phyloP scores from a whole-genome alignment of 2,113 vertebrate species.

The Semnornis frantzii region DNA sequence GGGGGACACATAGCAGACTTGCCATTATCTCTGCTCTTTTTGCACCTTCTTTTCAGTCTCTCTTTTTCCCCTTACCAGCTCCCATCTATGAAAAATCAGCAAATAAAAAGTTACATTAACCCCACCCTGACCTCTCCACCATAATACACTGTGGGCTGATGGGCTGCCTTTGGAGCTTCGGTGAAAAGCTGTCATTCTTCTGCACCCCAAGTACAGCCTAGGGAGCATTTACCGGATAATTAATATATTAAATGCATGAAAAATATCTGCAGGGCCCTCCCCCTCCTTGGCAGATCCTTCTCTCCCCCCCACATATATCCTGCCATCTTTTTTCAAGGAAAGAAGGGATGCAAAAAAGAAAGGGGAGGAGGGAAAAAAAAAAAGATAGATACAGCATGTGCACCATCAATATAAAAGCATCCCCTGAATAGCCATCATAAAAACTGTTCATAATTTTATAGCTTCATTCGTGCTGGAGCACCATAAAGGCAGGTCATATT shows the following conservation, averaged over 20 bases:
- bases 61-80: slow-evolving; percentile 76
- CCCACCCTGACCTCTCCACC: slow-evolving; percentile 95
- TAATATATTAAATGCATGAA: slow-evolving; percentile 99
- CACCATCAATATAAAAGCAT: slow-evolving; percentile 99
- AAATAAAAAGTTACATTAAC: slow-evolving; percentile 99
- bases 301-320: not conserved
- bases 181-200: slow-evolving; percentile 95
- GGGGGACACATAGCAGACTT: slow-evolving; percentile 24
- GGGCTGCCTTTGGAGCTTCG: slow-evolving; percentile 89
- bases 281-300: slow-evolving; percentile 13
- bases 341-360: slow-evolving; percentile 48
- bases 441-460: slow-evolving; percentile 99
- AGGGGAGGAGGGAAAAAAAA: not conserved
- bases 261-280: slow-evolving; percentile 97
- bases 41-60: slow-evolving; percentile 69
- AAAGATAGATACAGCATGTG: slow-evolving; percentile 96
- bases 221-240: slow-evolving; percentile 99
- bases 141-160: slow-evolving; percentile 99
- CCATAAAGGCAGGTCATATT: slow-evolving; percentile 99
- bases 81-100: slow-evolving; percentile 98
- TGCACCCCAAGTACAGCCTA: slow-evolving; percentile 95
- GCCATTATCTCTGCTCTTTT: slow-evolving; percentile 75
- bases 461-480: slow-evolving; percentile 98
- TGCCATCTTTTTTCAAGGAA: slow-evolving; percentile 81
- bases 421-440: slow-evolving; percentile 99